Percentiles rank a stretch among this genome's conserved stretches.
These are phyloP conservation scores for Salarias fasciatus DNA, from an alignment of 2,797 vertebrate genomes.

Conservation along the genomic window DNA sequence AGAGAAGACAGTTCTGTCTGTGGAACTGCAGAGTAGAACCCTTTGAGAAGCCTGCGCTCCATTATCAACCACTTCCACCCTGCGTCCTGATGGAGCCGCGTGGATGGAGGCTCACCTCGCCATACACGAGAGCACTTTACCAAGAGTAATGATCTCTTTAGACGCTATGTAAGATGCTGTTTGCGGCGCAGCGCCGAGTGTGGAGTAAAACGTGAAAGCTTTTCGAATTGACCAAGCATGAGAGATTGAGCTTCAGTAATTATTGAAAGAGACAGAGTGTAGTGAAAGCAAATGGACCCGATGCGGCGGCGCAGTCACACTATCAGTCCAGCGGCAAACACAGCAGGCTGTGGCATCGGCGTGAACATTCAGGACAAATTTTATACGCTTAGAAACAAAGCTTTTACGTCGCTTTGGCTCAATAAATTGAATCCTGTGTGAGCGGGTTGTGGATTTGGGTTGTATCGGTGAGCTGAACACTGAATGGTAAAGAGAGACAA, in stretches of 20 bases:
- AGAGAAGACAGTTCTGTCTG: too few species aligned
- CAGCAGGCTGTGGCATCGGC: slow-evolving; percentile 35
- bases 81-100: slow-evolving; percentile 26
- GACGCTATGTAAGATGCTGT: slow-evolving; percentile 35
- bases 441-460: slow-evolving; percentile 3
- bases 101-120: slow-evolving; percentile 19
- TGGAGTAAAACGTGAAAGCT: slow-evolving; percentile 59
- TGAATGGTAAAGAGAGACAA: background rate
- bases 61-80: slow-evolving; percentile 26
- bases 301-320: slow-evolving; percentile 39
- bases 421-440: slow-evolving; percentile 2
- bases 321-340: slow-evolving; percentile 34
- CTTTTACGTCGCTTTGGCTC: slow-evolving; percentile 3
- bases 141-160: slow-evolving; percentile 52
- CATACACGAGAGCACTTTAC: slow-evolving; percentile 51
- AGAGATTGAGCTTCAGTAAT: slow-evolving; percentile 67
- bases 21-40: too few species aligned
- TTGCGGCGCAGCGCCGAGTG: slow-evolving; percentile 35
- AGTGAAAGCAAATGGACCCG: slow-evolving; percentile 57
- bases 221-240: slow-evolving; percentile 64
- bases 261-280: slow-evolving; percentile 62
- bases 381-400: slow-evolving; percentile 27
- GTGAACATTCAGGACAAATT: slow-evolving; percentile 52
- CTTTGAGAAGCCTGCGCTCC: background rate
- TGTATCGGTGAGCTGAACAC: background rate